Base-by-base conservation (phyloP, 2,888 invertebrate species). In the Chirona hameri region DNA sequence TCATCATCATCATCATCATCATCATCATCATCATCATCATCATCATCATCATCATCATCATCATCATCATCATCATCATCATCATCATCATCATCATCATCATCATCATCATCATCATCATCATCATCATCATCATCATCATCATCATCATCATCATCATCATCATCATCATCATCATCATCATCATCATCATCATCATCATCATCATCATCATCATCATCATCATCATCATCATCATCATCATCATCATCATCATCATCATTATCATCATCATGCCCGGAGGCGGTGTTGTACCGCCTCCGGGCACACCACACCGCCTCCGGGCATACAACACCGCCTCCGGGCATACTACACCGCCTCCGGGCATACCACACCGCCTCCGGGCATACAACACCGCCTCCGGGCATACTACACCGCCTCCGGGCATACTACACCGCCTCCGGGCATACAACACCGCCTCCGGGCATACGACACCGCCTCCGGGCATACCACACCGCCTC, bases 1-100 rank as follows among this genome's bases (percentile, higher is more conserved):
- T 65, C 65, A 65, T 65, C 65, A 65, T 65, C 65, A 65, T 65
- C 65, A 65, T 65, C 65, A 65, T 65, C 65, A 65, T 65, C 65
- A 65, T 65, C 65, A 65, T 65, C 65, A 65, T 65, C 65, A 65
- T 65, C 65, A 65, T 65, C 65, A 65, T 65, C 65, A 65, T 65
- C 65, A 65, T 65, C 65, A 65, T 65, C 65, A 65, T 65, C 65
- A 65, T 65, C 65, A 65, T 65, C 65, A 65, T 65, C 65, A 65
- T 65, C 65, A 65, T 65, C 65, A 65, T 65, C 65, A 65, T 65
- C 65, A 65, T 65, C 65, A 65, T 65, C 65, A 65, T 65, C 65
- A 65, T 65, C 65, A 65, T 65, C 65, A 65, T 65, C 65, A 65
- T 65, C 65, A 65, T 65, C 65, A 65, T 65, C 65, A 65, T 65